Base-by-base conservation (phyloP, 2,113 vertebrate species). In the Myotis brandtii region DNA sequence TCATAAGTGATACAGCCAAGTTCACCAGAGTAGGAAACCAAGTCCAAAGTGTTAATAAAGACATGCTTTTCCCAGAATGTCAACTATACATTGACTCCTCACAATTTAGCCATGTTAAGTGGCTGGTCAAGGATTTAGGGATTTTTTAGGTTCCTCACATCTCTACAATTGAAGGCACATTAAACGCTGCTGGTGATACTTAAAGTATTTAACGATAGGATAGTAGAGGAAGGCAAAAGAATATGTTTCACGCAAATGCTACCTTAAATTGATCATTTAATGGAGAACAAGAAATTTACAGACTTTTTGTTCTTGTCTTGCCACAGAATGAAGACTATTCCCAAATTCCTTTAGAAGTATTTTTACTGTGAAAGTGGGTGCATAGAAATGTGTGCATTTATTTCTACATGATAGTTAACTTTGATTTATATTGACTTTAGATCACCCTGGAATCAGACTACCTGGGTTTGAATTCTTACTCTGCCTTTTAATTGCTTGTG, bases 301-400 rank as follows among this genome's bases (percentile, higher is more conserved):
- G 43, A 76, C 52, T 85, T 94, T 79, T 13, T 82, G 12, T 72
- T 69, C 12, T 82, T 92, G 5, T 80, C 21, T 62, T 89, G 34
- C 12, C 46, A 76, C 16, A 85, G 40, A 92, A 64, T 75, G 25
- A 25, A 73, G 2, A 59, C 30, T 50, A 48, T 93, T 89, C 3
- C 23, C 62, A 91, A 96, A 69, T 93, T 75, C 8, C 64, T 83
- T 86, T 92, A 37, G 21, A 95, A 95, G 27, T 76, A 70, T 86
- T 95, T 66, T 67, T n/a, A 96, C 25, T 94, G 34, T 91, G 34
- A 43, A 83, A 62, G 12, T 79, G 10, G 18, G 1, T 34, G 75
- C 48, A 69, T 52, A 64, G 3, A 25, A 86, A 79, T 52, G 64
- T 76, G 17, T 77, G 46, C 12, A 56, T 94, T 95, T 25, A 80